Evolutionary conservation across 2,888 invertebrate genomes (phyloP), one percentile per base, ranked within the genome.

Genomic region (Myopa tessellatipennis): DNA sequence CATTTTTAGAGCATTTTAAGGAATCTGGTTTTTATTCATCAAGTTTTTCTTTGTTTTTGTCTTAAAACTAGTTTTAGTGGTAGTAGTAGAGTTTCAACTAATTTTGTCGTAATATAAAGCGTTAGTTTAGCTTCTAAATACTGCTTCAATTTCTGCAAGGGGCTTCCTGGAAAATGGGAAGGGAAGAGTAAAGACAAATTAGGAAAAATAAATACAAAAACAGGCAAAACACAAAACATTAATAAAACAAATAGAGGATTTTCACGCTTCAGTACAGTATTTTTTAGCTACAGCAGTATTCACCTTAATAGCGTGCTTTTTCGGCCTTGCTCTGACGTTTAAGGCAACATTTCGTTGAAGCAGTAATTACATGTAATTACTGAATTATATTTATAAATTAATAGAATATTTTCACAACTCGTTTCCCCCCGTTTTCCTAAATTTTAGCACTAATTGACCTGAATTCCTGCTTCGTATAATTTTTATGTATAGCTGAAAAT

Each of bases 61-160:
- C 40, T 50, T 69, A 69, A 69, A 69, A 50, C 18, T 55, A 38
- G 14, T 58, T 55, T 65, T 74, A 65, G 40, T 45, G 10, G 16
- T 74, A 38, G 50, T 26, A 40, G 40, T 52, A 50, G 45, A 63
- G 10, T 5, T 61, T 73, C 26, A 70, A 50, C 12, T 50, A 12
- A 12, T 7, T 72, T 60, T 58, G 36, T 58, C 40, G 38, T 60
- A 36, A n/a, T 40, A 60, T 14, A 70, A 77, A 67, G 74, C 74
- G 74, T 74, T 65, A 77, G 77, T 83, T 89, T 88, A 89, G 85
- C 86, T 86, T 88, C 84, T 88, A 88, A 90, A 88, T 85, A 89
- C 90, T 85, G 89, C 90, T 87, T 89, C 90, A 84, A 89, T 88
- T 89, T 89, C 89, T 83, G 87, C 89, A 82, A 89, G 85, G 85